A percentile compares a stretch with the other conserved stretches of the same genome.
Conservation (phyloP, 2,797 vertebrate genomes). For the Myioborus miniatus region DNA sequence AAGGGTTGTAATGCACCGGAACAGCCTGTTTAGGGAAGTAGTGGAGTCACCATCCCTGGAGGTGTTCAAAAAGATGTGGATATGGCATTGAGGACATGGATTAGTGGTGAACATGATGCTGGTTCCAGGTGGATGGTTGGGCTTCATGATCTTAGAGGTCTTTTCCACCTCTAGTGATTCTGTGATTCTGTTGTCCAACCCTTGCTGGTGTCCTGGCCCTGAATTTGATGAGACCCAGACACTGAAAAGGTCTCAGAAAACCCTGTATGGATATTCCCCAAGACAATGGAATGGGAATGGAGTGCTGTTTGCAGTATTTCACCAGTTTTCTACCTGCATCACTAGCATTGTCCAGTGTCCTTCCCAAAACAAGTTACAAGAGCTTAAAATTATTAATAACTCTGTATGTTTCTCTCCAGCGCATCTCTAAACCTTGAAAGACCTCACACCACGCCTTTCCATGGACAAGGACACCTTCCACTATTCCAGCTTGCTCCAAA, state of each 20-base stretch:
- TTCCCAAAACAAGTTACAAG: fast-evolving
- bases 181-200: not conserved
- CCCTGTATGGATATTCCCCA: not conserved
- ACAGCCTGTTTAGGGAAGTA: not conserved
- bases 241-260: not conserved
- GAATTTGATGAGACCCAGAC: not conserved
- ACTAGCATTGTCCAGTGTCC: not conserved
- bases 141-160: too few species aligned
- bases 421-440: not conserved
- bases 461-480: not conserved
- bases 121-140: not conserved
- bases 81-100: not conserved
- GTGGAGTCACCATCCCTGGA: too few species aligned
- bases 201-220: not conserved
- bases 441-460: fast-evolving
- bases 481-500: not conserved
- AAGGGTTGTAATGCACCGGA: not conserved
- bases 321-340: not conserved
- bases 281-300: not conserved
- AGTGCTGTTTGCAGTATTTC: not conserved
- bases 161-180: not conserved
- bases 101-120: not conserved
- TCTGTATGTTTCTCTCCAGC: not conserved
- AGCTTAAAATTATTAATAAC: not conserved
- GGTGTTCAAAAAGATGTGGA: not conserved